Percentiles rank a stretch among this genome's conserved stretches.
phyloP scores from a whole-genome alignment of 1,140 invertebrate species.

The Euura lappo region DNA sequence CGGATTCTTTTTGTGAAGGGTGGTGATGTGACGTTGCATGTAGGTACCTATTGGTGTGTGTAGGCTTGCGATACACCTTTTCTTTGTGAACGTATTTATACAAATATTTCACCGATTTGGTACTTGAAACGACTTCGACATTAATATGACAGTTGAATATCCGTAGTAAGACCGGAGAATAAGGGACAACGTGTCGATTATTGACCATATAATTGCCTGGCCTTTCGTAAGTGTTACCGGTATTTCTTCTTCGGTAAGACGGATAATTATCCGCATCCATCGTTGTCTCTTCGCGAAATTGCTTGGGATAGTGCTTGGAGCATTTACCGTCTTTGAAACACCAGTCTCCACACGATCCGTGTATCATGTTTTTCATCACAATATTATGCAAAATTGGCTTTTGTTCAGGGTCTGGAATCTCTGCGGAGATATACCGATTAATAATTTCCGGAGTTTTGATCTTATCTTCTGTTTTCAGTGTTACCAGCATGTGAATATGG shows the following conservation, averaged over 20 bases:
- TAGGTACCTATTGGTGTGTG: too few species aligned
- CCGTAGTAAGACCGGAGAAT: constrained; percentile 15
- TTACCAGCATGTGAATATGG: constrained; percentile 55
- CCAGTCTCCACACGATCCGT: constrained; percentile 44
- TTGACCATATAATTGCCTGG: constrained; percentile 8
- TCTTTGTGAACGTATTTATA: too few species aligned
- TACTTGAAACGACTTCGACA: constrained; percentile 20
- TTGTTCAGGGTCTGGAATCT: constrained; percentile 49
- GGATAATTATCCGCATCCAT: constrained; percentile 55
- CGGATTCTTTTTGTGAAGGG: too few species aligned
- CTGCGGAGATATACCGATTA: constrained; percentile 50
- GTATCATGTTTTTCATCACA: constrained; percentile 41
- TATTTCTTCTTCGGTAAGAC: constrained; percentile 47
- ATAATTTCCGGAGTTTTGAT: constrained; percentile 35
- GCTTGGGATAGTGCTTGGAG: constrained; percentile 37
- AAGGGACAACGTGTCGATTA: constrained; percentile 20
- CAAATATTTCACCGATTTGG: constrained; percentile 24
- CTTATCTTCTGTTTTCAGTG: constrained; percentile 42
- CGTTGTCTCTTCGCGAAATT: constrained; percentile 29
- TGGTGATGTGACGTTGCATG: too few species aligned
- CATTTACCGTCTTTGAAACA: constrained; percentile 30
- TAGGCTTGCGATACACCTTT: too few species aligned
- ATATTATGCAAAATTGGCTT: constrained; percentile 34
- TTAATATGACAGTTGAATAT: constrained; percentile 24
- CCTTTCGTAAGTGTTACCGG: constrained; percentile 19